These are phyloP conservation scores for Toxotes lorentzi DNA, from an alignment of 2,797 vertebrate genomes.

Conservation along the genomic window DNA sequence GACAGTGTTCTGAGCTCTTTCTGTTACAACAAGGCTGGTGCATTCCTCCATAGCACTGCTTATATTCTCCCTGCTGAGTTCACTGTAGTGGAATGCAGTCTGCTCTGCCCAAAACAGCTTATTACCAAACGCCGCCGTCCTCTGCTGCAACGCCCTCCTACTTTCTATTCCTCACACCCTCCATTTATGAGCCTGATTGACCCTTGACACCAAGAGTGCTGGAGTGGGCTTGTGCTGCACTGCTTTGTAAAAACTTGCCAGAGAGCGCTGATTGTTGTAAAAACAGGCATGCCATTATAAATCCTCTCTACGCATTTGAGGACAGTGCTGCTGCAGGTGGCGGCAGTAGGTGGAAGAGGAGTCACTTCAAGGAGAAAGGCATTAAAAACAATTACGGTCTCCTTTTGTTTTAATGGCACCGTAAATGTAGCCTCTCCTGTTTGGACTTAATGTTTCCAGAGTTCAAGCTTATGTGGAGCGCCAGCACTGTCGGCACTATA, in stretches of 20 bases:
- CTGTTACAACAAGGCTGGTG: constrained; percentile 38
- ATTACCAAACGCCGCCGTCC: constrained; percentile 57
- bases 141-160: constrained; percentile 30
- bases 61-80: constrained; percentile 70
- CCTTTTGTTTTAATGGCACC: constrained; percentile 67
- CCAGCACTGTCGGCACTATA: background rate
- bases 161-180: constrained; percentile 50
- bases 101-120: constrained; percentile 58
- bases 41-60: constrained; percentile 63
- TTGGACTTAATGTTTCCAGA: constrained; percentile 43
- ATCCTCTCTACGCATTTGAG: constrained; percentile 46
- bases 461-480: constrained; percentile 9
- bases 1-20: constrained; percentile 25
- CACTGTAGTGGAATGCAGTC: constrained; percentile 73
- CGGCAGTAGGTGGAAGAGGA: constrained; percentile 27
- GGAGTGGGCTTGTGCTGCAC: constrained; percentile 18
- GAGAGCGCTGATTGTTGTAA: constrained; percentile 53
- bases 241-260: constrained; percentile 50
- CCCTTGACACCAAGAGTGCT: constrained; percentile 50
- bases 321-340: constrained; percentile 2
- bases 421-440: constrained; percentile 60
- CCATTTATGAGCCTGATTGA: constrained; percentile 62
- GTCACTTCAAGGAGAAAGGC: constrained; percentile 60
- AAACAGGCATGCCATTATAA: constrained; percentile 54
- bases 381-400: constrained; percentile 67